phyloP scores from a whole-genome alignment of 2,113 vertebrate species.

The Melanocharis versteri region DNA sequence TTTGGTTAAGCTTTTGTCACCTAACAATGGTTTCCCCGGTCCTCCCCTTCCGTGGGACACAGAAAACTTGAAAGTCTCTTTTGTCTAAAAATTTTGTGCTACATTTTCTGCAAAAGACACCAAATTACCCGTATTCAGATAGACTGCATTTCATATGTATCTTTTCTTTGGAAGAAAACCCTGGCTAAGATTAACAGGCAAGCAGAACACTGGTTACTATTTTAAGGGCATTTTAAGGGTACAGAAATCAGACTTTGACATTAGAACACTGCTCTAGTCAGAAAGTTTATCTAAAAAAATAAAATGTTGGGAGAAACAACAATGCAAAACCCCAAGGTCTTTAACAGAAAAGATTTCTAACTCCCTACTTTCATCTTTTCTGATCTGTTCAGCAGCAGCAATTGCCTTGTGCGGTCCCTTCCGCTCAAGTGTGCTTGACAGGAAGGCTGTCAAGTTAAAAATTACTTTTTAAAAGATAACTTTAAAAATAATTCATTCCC shows the following conservation, averaged over 20 bases:
- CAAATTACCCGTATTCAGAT: not conserved
- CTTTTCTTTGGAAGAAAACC: not conserved
- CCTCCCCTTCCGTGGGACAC: not conserved
- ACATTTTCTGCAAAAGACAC: not conserved
- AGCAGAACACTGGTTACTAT: not conserved
- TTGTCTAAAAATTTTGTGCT: not conserved
- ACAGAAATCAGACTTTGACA: not conserved
- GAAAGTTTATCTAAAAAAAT: conserved; percentile 21
- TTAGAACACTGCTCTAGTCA: not conserved
- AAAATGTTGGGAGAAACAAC: not conserved
- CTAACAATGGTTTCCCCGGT: not conserved
- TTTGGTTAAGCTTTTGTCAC: not conserved
- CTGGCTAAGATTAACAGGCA: not conserved
- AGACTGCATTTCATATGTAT: not conserved
- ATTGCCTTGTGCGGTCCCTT: not conserved
- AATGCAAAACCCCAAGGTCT: not conserved
- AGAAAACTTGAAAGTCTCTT: not conserved
- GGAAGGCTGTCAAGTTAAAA: not conserved
- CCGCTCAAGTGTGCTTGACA: not conserved
- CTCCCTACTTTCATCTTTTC: not conserved
- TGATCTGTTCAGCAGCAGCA: not conserved
- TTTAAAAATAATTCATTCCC: conserved; percentile 28
- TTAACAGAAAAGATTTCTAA: not conserved
- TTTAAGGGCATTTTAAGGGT: not conserved
- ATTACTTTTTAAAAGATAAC: not conserved